A percentile compares a stretch with the other conserved stretches of the same genome.
Conservation (phyloP, 2,113 vertebrate genomes). For the Labeo rohita region DNA sequence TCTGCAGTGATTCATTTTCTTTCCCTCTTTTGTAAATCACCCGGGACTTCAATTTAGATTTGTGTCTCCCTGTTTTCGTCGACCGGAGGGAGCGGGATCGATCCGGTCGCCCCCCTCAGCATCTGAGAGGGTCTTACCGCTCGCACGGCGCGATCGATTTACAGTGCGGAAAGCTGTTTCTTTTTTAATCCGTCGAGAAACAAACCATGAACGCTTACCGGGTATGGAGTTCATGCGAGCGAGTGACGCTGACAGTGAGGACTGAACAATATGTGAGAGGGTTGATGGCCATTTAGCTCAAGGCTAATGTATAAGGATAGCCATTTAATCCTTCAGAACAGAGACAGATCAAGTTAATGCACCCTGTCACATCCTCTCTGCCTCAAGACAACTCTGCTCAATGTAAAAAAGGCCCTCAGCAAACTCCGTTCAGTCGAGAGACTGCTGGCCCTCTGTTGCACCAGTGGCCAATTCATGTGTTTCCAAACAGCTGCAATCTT, state of each 20-base stretch:
- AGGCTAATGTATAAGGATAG: conserved; percentile 57
- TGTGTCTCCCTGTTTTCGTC: conserved; percentile 59
- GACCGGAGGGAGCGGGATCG: conserved; percentile 63
- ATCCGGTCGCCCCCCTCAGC: conserved; percentile 56
- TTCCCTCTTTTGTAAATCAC: conserved; percentile 56
- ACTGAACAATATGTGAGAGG: conserved; percentile 19
- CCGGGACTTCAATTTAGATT: conserved; percentile 67
- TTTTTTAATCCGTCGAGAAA: conserved; percentile 42
- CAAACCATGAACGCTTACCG: conserved; percentile 31
- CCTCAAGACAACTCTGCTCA: conserved; percentile 63
- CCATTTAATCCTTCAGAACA: conserved; percentile 63
- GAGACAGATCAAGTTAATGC: conserved; percentile 66
- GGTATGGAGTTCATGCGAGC: not conserved
- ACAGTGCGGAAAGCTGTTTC: conserved; percentile 37
- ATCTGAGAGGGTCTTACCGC: conserved; percentile 16
- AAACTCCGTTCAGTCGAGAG: conserved; percentile 56
- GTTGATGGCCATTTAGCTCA: conserved; percentile 55
- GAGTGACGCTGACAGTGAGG: not conserved
- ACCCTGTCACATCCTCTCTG: conserved; percentile 64
- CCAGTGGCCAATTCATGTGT: conserved; percentile 8
- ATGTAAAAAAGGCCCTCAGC: conserved; percentile 58
- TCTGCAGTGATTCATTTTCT: conserved; percentile 67
- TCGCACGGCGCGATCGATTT: conserved; percentile 23
- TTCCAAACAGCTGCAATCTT: not conserved
- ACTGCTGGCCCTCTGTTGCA: not conserved